Evolutionary conservation across 2,888 invertebrate species (phyloP).

Genomic region (Drosophila nr. medialis): DNA sequence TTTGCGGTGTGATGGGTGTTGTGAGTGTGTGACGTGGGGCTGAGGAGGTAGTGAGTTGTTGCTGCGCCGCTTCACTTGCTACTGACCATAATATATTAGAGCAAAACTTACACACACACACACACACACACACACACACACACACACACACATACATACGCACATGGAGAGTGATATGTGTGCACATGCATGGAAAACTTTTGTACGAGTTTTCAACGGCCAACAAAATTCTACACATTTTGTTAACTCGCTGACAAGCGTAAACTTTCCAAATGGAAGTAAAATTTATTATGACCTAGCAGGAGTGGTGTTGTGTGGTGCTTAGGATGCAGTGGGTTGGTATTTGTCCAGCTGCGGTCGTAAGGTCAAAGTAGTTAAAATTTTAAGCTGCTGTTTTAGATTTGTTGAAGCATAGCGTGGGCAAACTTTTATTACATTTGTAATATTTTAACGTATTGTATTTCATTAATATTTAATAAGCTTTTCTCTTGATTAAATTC

Average conservation of each 20-base stretch:
- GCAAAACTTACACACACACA: slow-evolving; percentile 43
- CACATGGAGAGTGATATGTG: slow-evolving; percentile 65
- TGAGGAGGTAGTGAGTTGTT: slow-evolving; percentile 12
- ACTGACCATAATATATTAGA: slow-evolving; percentile 76
- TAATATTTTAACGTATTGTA: slow-evolving; percentile 43
- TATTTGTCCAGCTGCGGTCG: slow-evolving; percentile 45
- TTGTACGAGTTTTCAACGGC: slow-evolving; percentile 59
- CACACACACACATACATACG: slow-evolving; percentile 14
- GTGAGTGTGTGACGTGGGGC: not conserved
- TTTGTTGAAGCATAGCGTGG: slow-evolving; percentile 55
- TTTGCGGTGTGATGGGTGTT: slow-evolving; percentile 49
- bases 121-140: slow-evolving; percentile 16
- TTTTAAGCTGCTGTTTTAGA: slow-evolving; percentile 59
- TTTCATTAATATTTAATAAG: slow-evolving; percentile 65
- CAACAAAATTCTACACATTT: slow-evolving; percentile 59
- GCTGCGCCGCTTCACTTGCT: slow-evolving; percentile 53
- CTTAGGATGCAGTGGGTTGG: not conserved
- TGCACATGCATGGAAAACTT: slow-evolving; percentile 65
- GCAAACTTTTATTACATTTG: slow-evolving; percentile 54
- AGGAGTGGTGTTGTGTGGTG: not conserved
- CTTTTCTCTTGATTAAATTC: slow-evolving; percentile 46
- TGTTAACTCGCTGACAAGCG: slow-evolving; percentile 73
- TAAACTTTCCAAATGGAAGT: slow-evolving; percentile 62
- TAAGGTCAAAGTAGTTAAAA: slow-evolving; percentile 75
- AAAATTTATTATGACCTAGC: slow-evolving; percentile 69